phyloP scores from a whole-genome alignment of 2,797 vertebrate genomes.

The Hozukius guyotensis region DNA sequence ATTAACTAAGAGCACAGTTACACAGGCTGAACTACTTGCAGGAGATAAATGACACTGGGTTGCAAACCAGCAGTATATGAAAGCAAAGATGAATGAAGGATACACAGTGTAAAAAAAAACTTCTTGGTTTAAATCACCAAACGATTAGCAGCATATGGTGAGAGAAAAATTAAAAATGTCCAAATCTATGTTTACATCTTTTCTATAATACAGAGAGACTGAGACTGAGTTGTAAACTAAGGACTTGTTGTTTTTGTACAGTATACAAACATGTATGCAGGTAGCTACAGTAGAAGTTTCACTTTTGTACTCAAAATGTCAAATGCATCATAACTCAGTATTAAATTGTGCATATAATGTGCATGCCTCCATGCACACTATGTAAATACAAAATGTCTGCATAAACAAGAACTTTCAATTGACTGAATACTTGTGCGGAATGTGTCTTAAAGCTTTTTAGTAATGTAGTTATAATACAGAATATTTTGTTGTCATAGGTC shows the following conservation, averaged over 20 bases:
- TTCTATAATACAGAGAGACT: slow-evolving; percentile 73
- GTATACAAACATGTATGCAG: slow-evolving; percentile 82
- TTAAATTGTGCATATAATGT: slow-evolving; percentile 82
- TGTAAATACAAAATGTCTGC: slow-evolving; percentile 81
- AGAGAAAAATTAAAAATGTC: slow-evolving; percentile 55
- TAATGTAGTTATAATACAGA: slow-evolving; percentile 74
- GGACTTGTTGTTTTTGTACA: slow-evolving; percentile 82
- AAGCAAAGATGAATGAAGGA: slow-evolving; percentile 53
- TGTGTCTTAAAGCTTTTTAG: slow-evolving; percentile 80
- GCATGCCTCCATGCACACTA: slow-evolving; percentile 73
- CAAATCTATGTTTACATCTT: slow-evolving; percentile 78
- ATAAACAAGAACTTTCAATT: slow-evolving; percentile 76
- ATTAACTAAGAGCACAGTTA: slow-evolving; percentile 57
- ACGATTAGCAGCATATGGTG: slow-evolving; percentile 62
- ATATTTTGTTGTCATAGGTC: slow-evolving; percentile 77
- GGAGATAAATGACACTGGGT: slow-evolving; percentile 63
- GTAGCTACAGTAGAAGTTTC: slow-evolving; percentile 78
- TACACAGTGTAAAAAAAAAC: slow-evolving; percentile 64
- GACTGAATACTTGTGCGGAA: slow-evolving; percentile 83
- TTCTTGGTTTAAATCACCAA: slow-evolving; percentile 51
- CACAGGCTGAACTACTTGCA: slow-evolving; percentile 57
- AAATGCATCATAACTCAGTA: slow-evolving; percentile 83
- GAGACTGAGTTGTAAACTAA: slow-evolving; percentile 70
- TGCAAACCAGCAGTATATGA: slow-evolving; percentile 66
- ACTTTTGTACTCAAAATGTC: slow-evolving; percentile 85